Base-by-base conservation (phyloP, 2,888 invertebrate species). In the Sminthurinus aureus region DNA sequence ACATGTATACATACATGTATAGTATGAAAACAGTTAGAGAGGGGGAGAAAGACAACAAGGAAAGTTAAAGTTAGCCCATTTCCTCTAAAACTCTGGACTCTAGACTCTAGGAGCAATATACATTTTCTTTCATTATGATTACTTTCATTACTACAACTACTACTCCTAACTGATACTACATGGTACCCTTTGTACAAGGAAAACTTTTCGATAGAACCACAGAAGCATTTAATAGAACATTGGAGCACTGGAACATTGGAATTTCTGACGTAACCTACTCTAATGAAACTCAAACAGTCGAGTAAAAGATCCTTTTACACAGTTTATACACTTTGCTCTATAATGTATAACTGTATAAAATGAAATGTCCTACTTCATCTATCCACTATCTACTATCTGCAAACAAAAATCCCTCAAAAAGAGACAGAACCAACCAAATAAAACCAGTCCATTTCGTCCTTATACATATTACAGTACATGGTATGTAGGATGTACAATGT, bases 201-300 rank as follows among this genome's bases (percentile, higher is more conserved):
- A 58, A 58, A 58, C 15, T 58, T 58, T 58, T 58, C 58, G 58
- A 58, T 58, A 15, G 58, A 15, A 58, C 58, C 58, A 58, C 58
- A 58, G 58, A 15, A 58, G 58, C 58, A 58, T 58, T 58, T 58
- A 58, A 58, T 58, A 58, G 58, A 58, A 58, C 18, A 11, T 38
- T 38, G 38, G 38, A 18, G n/a, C n/a, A n/a, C n/a, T 58, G 9
- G 58, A 58, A 58, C 18, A 11, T 38, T 38, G 38, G 38, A 18
- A 58, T 58, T 58, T 58, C 58, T 58, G 58, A 58, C 58, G 58
- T 58, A 58, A 58, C 58, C 58, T n/a, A n/a, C n/a, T 58, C 58
- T 58, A 58, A 58, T 58, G 58, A 58, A 58, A 58, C 58, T 58
- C 58, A 58, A 58, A 58, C 58, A 58, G 58, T 58, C 58, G 18